Conservation (phyloP, 2,113 vertebrate genomes). For the Aptenodytes patagonicus region DNA sequence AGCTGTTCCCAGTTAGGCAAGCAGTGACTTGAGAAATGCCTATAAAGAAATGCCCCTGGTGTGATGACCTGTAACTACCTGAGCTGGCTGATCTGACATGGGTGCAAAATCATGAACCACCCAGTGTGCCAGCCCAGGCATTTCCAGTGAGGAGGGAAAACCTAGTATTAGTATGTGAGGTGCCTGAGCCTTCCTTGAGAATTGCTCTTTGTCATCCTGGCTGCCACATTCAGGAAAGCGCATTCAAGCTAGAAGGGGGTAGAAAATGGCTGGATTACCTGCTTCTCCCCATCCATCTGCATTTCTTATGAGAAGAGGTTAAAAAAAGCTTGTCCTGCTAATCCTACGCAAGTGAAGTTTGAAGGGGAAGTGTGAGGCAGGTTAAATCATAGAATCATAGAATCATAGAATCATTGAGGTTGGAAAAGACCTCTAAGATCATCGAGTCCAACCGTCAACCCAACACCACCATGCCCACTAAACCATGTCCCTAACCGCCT, state of each 20-base stretch:
- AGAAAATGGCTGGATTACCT: neutral
- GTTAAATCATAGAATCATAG: too few relatives aligned
- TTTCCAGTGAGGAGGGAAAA: neutral
- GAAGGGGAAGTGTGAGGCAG: neutral
- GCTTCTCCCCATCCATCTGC: neutral
- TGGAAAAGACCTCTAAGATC: too few relatives aligned
- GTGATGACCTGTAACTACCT: neutral
- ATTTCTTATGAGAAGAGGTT: neutral
- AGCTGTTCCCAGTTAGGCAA: neutral
- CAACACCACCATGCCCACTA: too few relatives aligned
- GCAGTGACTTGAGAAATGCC: neutral
- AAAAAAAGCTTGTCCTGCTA: neutral
- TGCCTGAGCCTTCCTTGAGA: neutral
- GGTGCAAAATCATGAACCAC: neutral
- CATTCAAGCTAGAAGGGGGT: neutral
- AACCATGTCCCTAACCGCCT: too few relatives aligned
- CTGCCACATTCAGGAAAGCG: neutral
- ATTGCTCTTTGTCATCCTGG: neutral
- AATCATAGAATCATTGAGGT: too few relatives aligned
- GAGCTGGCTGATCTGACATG: neutral
- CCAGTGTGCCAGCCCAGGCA: neutral
- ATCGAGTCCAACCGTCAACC: too few relatives aligned
- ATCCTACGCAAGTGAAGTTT: neutral
- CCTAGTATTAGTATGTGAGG: neutral
- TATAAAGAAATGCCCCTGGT: neutral